phyloP scores from a whole-genome alignment of 2,888 invertebrate genomes.

The Eudemis profundana region DNA sequence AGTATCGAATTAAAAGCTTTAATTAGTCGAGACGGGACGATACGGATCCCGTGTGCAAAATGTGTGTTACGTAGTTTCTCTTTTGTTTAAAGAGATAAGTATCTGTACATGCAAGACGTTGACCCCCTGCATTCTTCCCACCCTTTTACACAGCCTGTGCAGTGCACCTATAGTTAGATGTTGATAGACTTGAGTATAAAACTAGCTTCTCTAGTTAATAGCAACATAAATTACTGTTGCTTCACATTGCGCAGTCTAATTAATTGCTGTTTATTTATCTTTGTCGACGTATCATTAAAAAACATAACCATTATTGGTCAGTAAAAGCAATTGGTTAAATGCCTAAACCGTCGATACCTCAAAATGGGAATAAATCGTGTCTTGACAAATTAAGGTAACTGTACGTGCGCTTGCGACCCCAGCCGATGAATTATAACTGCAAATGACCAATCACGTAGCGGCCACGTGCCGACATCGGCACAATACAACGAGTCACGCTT shows the following conservation, averaged over 20 bases:
- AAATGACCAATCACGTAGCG: constrained; percentile 44
- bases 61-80: constrained; percentile 42
- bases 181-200: constrained; percentile 13
- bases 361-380: constrained; percentile 26
- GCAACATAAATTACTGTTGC: background rate
- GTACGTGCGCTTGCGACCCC: constrained; percentile 25
- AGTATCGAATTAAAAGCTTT: constrained; percentile 43
- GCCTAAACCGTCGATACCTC: constrained; percentile 5
- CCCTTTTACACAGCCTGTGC: constrained; percentile 27
- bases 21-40: constrained; percentile 42
- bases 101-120: constrained; percentile 40
- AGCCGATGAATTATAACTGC: constrained; percentile 38
- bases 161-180: constrained; percentile 15
- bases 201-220: background rate
- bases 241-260: background rate
- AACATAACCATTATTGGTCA: background rate
- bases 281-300: background rate
- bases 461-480: constrained; percentile 38
- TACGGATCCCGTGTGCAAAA: constrained; percentile 43
- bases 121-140: constrained; percentile 43
- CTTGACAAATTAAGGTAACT: constrained; percentile 35
- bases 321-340: constrained; percentile 11
- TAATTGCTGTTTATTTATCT: background rate
- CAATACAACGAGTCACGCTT: constrained; percentile 55
- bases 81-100: constrained; percentile 39